A percentile compares a stretch with the other conserved stretches of the same genome.
These are phyloP conservation scores for Grammomys surdaster DNA, from an alignment of 2,113 vertebrate species.

Conservation along the genomic window DNA sequence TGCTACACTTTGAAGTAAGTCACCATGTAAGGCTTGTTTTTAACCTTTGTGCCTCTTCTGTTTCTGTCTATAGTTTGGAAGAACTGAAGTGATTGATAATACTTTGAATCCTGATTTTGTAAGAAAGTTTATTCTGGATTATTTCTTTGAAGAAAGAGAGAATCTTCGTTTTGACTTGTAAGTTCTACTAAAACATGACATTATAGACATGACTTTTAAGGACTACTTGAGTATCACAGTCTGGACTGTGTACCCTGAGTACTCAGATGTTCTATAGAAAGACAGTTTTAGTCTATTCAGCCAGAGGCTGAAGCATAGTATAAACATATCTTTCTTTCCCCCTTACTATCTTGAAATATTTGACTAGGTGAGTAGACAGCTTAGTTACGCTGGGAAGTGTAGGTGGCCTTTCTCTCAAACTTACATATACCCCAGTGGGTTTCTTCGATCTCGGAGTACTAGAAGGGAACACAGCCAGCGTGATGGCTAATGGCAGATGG, in stretches of 20 bases:
- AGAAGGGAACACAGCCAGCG: neutral
- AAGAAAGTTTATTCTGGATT: constrained; percentile 98
- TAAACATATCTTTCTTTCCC: neutral
- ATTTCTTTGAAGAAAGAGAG: constrained; percentile 99
- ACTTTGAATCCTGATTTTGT: constrained; percentile 99
- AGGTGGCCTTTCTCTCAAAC: neutral
- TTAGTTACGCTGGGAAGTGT: neutral
- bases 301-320: neutral
- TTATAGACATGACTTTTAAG: neutral
- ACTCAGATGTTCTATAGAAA: neutral
- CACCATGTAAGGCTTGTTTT: neutral
- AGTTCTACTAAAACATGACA: constrained; percentile 84
- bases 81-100: constrained; percentile 99
- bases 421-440: neutral
- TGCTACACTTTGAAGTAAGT: neutral
- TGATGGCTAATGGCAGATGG: too few relatives aligned
- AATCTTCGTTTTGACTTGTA: constrained; percentile 98
- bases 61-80: constrained; percentile 91
- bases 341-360: neutral
- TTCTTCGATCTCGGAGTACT: neutral
- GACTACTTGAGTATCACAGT: neutral
- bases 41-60: constrained; percentile 65
- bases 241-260: neutral
- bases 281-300: neutral
- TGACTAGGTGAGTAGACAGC: neutral